Conservation (phyloP, 2,888 invertebrate species). For the Drosophila anomalipes region DNA sequence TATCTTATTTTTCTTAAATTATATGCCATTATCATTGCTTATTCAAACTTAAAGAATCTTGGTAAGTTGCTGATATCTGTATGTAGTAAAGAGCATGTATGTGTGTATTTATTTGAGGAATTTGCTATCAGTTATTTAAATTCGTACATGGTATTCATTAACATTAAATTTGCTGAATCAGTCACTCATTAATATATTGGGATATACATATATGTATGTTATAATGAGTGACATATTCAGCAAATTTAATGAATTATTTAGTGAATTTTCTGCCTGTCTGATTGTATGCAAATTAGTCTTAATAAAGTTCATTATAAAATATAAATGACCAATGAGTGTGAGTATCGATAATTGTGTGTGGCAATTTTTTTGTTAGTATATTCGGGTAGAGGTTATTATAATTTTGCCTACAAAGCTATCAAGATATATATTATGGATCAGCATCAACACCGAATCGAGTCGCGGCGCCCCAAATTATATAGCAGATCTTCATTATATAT, state of each 20-base stretch:
- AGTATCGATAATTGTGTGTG: background rate
- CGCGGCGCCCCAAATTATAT: background rate
- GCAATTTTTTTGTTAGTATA: background rate
- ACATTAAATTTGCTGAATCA: background rate
- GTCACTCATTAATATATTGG: background rate
- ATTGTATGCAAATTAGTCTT: constrained; percentile 3
- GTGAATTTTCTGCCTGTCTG: background rate
- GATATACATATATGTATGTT: background rate
- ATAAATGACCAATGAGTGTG: background rate
- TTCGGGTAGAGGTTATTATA: background rate
- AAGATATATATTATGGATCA: background rate
- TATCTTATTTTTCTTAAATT: constrained; percentile 17
- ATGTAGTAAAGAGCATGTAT: background rate
- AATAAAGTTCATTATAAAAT: background rate
- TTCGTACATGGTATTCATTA: background rate
- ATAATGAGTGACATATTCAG: background rate
- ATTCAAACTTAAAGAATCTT: constrained; percentile 2
- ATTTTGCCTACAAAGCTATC: background rate
- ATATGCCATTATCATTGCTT: constrained; percentile 1
- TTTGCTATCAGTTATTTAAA: background rate
- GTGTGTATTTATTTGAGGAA: background rate
- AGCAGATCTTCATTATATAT: background rate
- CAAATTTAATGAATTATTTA: background rate
- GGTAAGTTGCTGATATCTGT: constrained; percentile 23
- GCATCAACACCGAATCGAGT: background rate